Base-by-base conservation (phyloP, 1,140 invertebrate genomes). In the Papilio machaon region DNA sequence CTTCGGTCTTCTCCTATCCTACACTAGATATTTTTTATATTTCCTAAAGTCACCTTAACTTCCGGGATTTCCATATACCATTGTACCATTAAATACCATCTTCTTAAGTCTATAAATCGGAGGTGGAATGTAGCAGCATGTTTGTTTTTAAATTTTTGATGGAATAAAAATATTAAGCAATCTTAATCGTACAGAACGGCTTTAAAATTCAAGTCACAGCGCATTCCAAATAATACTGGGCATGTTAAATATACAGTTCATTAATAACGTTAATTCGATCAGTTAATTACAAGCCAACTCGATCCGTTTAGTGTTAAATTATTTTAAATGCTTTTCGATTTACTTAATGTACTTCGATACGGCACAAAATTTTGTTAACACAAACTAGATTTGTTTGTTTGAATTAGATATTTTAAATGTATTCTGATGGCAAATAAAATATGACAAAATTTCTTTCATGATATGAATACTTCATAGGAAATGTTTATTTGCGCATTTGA, bases 311-410 rank as follows among this genome's bases (percentile, higher is more conserved):
- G 19, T 30, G 60, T 64, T 64, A 64, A 64, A 64, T 64, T 64
- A 64, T 64, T 64, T 64, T 64, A 64, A 64, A 64, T 64, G 60
- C 60, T 64, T 64, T 64, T 64, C 60, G 60, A 64, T 30, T 60
- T 64, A 64, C 23, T 64, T 23, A 64, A 30, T 60, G 8, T 19
- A 60, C 58, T 60, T n/a, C n/a, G 17, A 10, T 30, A 23, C 10
- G 60, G 11, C 23, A 64, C 19, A 23, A 64, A 3, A 30, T 64
- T 64, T 64, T 11, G 58, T 60, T 19, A 19, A 60, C 15, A 60
- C n/a, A 30, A 64, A 30, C 23, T 64, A 11, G 60, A 52, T 52
- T 52, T 64, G 58, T 60, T 60, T 60, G 7, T 9, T 8, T 10
- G 58, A 60, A 60, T 15, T 52, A 17, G 15, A 52, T 17, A 17